Base-by-base conservation (phyloP, 2,797 vertebrate species). In the Parauchenoglanis ngamensis region DNA sequence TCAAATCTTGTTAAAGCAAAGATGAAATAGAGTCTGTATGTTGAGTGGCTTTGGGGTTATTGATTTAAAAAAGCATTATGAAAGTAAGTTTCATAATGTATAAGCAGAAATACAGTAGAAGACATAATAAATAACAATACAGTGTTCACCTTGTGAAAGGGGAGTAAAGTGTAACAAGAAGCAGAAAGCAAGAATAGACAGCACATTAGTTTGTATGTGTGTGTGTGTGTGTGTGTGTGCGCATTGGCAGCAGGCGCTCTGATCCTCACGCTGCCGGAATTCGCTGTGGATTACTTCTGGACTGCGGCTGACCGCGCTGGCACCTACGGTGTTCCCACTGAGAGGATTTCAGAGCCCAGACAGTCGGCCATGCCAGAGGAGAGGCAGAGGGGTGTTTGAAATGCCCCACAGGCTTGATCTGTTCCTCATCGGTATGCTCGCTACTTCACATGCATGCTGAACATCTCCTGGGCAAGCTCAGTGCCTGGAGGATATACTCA, bases 191-290 rank as follows among this genome's bases (percentile, higher is more conserved):
- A 82, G 59, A 28, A 65, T 49, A 28, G 56, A 11, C 46, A 52
- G 65, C 61, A 70, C 68, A 63, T 61, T 25, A 2, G 15, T 61
- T n/a, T 83, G 56, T 44, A 25, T 19, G 23, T 21, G 5, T 44
- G 44, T 19, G 23, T 21, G 5, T 40, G 52, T 10, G 56, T 56
- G 49, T 52, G 25, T 79, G 56, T 68, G 85, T 11, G 56, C 57
- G 78, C 85, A 76, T 77, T 89, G 87, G 89, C 86, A 89, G 25
- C 35, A 6, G 70, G n/a, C 28, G 11, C 93, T 89, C 90, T 94
- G 95, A 95, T 95, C 94, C 94, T 93, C 92, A 93, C 93, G 94
- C 95, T 95, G 95, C 93, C 94, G 95, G 95, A 95, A 96, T 96
- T 96, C 95, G 91, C 93, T 93, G 92, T 94, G 95, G 95, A 94